Conservation (phyloP, 2,888 invertebrate species). For the Loripinus fragilis region DNA sequence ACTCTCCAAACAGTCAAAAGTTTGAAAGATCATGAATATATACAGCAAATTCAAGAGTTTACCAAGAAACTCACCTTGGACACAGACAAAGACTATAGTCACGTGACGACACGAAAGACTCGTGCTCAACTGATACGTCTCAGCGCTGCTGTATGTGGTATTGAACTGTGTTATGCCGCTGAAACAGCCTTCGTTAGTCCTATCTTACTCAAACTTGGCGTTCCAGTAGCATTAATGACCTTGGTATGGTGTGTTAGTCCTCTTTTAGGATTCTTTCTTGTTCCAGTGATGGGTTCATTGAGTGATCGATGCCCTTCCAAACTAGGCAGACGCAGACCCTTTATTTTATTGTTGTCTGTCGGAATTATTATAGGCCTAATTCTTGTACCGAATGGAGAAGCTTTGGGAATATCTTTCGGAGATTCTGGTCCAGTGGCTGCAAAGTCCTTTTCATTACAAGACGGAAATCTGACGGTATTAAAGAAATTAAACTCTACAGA, state of each 20-base stretch:
- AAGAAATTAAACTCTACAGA: constrained; percentile 47
- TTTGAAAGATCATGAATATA: constrained; percentile 70
- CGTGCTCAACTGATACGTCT: constrained; percentile 88
- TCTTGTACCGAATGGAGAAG: constrained; percentile 95
- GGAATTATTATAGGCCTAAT: constrained; percentile 95
- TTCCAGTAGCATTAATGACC: constrained; percentile 96
- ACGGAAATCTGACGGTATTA: constrained; percentile 33
- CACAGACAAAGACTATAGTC: constrained; percentile 56
- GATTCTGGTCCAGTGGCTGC: constrained; percentile 84
- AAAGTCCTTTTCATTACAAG: constrained; percentile 3
- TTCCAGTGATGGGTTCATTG: constrained; percentile 93
- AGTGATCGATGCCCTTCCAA: constrained; percentile 93
- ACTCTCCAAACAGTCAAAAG: constrained; percentile 74
- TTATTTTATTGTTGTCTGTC: constrained; percentile 93
- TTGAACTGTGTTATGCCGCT: constrained; percentile 98
- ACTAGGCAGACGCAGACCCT: constrained; percentile 94
- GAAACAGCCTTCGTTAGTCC: constrained; percentile 99
- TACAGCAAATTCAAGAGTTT: constrained; percentile 59
- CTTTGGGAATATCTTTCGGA: constrained; percentile 92
- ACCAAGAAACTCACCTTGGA: constrained; percentile 37
- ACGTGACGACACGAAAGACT: constrained; percentile 83
- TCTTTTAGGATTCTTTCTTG: constrained; percentile 91
- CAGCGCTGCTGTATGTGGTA: constrained; percentile 98
- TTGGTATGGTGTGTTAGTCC: constrained; percentile 98
- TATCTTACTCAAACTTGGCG: constrained; percentile 94